Percentiles rank a stretch among this genome's conserved stretches.
These are phyloP conservation scores for Cebidichthys violaceus DNA, from an alignment of 2,113 vertebrate species.

Conservation along the genomic window DNA sequence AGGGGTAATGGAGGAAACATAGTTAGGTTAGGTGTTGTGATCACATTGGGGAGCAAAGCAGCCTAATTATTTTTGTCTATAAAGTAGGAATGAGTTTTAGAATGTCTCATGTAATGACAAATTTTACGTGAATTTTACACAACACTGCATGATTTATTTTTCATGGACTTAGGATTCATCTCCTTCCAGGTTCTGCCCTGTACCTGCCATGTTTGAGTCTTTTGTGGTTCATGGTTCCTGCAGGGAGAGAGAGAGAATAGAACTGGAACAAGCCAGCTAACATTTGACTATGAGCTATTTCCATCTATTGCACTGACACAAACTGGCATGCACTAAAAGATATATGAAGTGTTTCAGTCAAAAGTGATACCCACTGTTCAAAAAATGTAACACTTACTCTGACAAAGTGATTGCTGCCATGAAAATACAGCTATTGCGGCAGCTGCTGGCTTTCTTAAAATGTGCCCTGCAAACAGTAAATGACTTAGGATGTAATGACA, in stretches of 20 bases:
- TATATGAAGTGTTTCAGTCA: slow-evolving; percentile 53
- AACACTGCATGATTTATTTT: slow-evolving; percentile 16
- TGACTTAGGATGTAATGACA: background rate
- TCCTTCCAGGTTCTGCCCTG: slow-evolving; percentile 41
- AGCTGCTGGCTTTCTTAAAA: slow-evolving; percentile 20
- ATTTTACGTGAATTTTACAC: slow-evolving; percentile 43
- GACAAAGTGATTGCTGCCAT: slow-evolving; percentile 36
- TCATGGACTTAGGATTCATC: slow-evolving; percentile 36
- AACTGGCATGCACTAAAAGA: slow-evolving; percentile 57
- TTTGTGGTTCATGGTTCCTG: slow-evolving; percentile 53
- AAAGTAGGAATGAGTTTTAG: slow-evolving; percentile 25
- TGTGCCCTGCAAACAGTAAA: background rate
- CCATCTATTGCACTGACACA: slow-evolving; percentile 62
- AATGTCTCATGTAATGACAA: slow-evolving; percentile 34
- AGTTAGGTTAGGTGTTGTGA: slow-evolving; percentile 9
- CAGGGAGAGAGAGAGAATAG: slow-evolving; percentile 46
- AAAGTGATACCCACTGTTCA: slow-evolving; percentile 32
- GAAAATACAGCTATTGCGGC: slow-evolving; percentile 10
- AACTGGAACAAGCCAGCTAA: slow-evolving; percentile 61
- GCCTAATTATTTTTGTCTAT: slow-evolving; percentile 29
- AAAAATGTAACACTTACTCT: slow-evolving; percentile 28
- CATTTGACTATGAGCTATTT: slow-evolving; percentile 67
- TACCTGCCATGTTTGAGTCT: slow-evolving; percentile 51
- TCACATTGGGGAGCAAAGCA: slow-evolving; percentile 31
- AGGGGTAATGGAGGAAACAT: slow-evolving; percentile 32